Conservation (phyloP, 2,113 vertebrate species). For the Rhinoderma darwinii region DNA sequence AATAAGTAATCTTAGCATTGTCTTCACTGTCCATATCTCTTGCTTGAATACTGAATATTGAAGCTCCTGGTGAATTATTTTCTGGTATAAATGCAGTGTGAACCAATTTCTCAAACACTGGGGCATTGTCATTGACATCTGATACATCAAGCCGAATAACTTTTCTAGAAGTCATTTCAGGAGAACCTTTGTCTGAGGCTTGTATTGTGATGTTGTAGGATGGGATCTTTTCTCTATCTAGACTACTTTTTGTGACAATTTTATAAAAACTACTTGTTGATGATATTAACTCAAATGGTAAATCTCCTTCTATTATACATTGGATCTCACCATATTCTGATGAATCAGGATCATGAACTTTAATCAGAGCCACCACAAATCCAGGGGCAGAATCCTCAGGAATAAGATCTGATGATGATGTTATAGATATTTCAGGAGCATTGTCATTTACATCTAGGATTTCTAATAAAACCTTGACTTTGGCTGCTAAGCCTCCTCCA, state of each 20-base stretch:
- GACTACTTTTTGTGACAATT: background rate
- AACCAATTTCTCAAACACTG: background rate
- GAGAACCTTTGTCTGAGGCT: background rate
- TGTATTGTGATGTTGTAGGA: slow-evolving; percentile 7
- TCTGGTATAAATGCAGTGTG: background rate
- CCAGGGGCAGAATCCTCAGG: slow-evolving; percentile 5
- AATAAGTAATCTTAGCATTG: background rate
- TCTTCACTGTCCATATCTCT: slow-evolving; percentile 5
- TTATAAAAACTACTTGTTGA: background rate
- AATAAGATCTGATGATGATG: background rate
- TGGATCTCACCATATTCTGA: background rate
- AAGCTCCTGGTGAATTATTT: background rate
- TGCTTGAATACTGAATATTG: background rate
- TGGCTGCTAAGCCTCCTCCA: background rate
- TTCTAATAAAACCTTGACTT: background rate
- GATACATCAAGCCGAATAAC: background rate
- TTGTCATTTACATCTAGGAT: background rate
- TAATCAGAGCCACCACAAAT: background rate
- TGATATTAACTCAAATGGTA: background rate
- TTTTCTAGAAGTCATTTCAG: slow-evolving; percentile 6
- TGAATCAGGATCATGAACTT: slow-evolving; percentile 14
- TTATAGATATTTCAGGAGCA: slow-evolving; percentile 1
- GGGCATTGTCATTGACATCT: slow-evolving; percentile 17
- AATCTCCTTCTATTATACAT: background rate
- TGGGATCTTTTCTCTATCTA: background rate